Conservation (phyloP, 2,113 vertebrate species). For the Anolis carolinensis region DNA sequence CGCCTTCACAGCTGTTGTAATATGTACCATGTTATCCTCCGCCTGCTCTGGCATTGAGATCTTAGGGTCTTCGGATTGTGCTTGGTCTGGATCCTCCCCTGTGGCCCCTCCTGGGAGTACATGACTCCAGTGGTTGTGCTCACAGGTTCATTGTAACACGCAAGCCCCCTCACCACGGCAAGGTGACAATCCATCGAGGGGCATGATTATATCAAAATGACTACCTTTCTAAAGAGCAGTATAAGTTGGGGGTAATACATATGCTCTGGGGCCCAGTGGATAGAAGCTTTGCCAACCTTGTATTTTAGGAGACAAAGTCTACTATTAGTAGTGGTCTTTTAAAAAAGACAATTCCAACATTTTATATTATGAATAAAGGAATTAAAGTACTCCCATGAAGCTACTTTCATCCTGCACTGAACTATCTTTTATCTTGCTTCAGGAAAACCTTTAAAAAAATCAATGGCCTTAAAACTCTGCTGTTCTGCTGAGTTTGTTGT, state of each 20-base stretch:
- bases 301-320: not conserved
- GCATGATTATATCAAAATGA: too few relatives aligned
- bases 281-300: constrained; percentile 20
- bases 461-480: not conserved
- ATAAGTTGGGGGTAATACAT: not conserved
- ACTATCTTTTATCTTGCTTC: not conserved
- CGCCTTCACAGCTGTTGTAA: too few relatives aligned
- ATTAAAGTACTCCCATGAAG: not conserved
- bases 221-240: constrained; percentile 47
- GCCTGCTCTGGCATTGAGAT: too few relatives aligned
- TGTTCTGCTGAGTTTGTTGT: not conserved
- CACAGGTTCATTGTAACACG: not conserved
- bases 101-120: too few relatives aligned
- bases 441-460: constrained; percentile 1
- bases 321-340: constrained; percentile 21
- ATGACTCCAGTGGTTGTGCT: too few relatives aligned
- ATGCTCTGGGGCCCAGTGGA: not conserved
- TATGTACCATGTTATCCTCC: too few relatives aligned
- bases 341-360: not conserved
- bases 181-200: too few relatives aligned
- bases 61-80: too few relatives aligned
- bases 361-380: not conserved
- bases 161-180: too few relatives aligned
- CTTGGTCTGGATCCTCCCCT: too few relatives aligned
- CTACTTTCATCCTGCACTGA: not conserved